Evolutionary conservation across 2,113 vertebrate genomes (phyloP).

Genomic region (Microcebus jonahi): DNA sequence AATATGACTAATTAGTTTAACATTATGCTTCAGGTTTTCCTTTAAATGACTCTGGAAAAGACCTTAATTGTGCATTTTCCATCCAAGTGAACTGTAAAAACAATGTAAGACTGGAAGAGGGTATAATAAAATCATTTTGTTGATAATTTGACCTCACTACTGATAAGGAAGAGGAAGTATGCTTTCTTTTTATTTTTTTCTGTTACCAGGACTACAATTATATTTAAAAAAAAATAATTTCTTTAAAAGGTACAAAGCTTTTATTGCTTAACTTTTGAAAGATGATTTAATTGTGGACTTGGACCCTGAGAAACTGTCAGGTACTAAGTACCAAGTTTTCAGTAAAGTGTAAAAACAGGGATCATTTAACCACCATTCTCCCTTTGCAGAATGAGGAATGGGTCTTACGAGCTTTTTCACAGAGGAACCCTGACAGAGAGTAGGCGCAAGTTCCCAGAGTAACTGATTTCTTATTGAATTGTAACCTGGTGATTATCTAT

Average conservation of each 20-base stretch:
- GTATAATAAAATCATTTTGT: conserved; percentile 68
- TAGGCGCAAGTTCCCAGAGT: not conserved
- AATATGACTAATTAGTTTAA: conserved; percentile 73
- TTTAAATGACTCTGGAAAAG: conserved; percentile 63
- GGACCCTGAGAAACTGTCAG: not conserved
- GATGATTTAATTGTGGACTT: conserved; percentile 8
- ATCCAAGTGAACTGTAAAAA: conserved; percentile 50
- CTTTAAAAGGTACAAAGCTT: not conserved
- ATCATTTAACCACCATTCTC: not conserved
- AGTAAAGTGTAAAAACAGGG: not conserved
- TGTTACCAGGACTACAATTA: conserved; percentile 39
- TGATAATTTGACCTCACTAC: conserved; percentile 61
- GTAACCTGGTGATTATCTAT: not conserved
- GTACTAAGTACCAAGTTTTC: not conserved
- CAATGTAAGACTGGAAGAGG: not conserved
- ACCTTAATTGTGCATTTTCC: conserved; percentile 54
- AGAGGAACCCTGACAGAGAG: not conserved
- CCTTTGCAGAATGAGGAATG: not conserved
- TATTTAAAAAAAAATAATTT: conserved; percentile 46
- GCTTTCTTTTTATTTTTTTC: not conserved
- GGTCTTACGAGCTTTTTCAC: not conserved
- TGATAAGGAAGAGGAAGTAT: conserved; percentile 53
- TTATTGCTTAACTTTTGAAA: conserved; percentile 40
- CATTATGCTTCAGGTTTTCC: conserved; percentile 57
- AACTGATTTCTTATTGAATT: not conserved